Conservation (phyloP, 2,113 vertebrate genomes). For the Candoia aspera region DNA sequence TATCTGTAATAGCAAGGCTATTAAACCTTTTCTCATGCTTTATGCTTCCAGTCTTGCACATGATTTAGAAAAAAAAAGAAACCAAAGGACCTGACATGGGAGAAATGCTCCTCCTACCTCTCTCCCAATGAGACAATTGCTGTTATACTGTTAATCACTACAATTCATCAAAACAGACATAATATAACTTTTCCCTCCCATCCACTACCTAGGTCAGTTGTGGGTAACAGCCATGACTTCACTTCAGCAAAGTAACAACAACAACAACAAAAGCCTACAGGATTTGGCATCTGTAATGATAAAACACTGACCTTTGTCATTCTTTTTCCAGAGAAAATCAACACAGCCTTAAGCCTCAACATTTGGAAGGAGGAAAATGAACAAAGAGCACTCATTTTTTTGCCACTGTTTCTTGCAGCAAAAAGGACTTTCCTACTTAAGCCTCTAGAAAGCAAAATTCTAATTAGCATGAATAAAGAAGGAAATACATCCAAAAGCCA, state of each 20-base stretch:
- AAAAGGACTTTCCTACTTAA: not conserved
- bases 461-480: not conserved
- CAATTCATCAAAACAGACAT: slow-evolving; percentile 1
- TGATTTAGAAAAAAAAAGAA: not conserved
- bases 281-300: not conserved
- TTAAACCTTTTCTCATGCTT: not conserved
- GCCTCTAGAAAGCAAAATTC: not conserved
- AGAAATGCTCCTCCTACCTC: not conserved
- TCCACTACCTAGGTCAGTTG: not conserved
- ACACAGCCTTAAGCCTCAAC: not conserved
- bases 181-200: not conserved
- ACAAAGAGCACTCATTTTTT: not conserved
- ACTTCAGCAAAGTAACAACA: not conserved
- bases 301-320: not conserved
- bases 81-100: not conserved
- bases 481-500: not conserved
- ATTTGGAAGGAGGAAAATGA: not conserved
- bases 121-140: not conserved
- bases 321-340: slow-evolving; percentile 2
- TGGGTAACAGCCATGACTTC: not conserved
- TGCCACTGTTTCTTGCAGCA: not conserved
- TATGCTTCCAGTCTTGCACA: not conserved
- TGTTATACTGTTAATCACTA: not conserved
- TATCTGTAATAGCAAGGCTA: not conserved
- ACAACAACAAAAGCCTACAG: not conserved